Base-by-base conservation (phyloP, 2,113 vertebrate genomes). In the Nesospiza acunhae region DNA sequence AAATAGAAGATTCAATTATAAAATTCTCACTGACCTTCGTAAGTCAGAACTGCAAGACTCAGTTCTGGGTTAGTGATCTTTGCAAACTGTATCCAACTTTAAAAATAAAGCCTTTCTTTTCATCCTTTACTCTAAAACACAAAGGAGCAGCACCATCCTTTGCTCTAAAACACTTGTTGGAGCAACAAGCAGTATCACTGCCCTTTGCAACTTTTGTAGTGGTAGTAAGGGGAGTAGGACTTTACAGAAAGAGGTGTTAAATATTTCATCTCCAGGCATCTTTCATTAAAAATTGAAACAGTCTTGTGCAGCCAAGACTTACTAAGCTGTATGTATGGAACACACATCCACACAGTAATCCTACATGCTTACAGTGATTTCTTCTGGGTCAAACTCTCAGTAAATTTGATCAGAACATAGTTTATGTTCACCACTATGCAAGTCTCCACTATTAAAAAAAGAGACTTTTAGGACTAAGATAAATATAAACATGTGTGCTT, bases 241-340 rank as follows among this genome's bases (percentile, higher is more conserved):
- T 81, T 86, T 42, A 72, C 22, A 73, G 64, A 93, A 88, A 90
- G 35, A 60, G 7, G 11, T 49, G 5, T 41, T 94, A 81, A 97
- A 95, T 90, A 88, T 78, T 95, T 93, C 2, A 87, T 87, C 24
- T 68, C 52, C 42, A 81, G 24, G 24, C 59, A 35, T 39, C 16
- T 87, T 87, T 90, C 64, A 94, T 93, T 90, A 86, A 96, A 94
- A 93, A 86, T 78, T 59, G 60, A 88, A 96, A 59, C 8, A 64
- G 26, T 9, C 46, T 76, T 53, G 11, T 59, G 44, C 37, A 85
- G 53, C 31, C 82, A 90, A 77, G 79, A 63, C 33, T 33, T 89
- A 41, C 59, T 72, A 75, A 92, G 49, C 52, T 79, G 33, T 47
- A 20, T 15, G 15, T 8, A n/a, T 59, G 26, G 39, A 77, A 44